phyloP scores from a whole-genome alignment of 2,888 invertebrate genomes.

The Lasioglossum figueresi region DNA sequence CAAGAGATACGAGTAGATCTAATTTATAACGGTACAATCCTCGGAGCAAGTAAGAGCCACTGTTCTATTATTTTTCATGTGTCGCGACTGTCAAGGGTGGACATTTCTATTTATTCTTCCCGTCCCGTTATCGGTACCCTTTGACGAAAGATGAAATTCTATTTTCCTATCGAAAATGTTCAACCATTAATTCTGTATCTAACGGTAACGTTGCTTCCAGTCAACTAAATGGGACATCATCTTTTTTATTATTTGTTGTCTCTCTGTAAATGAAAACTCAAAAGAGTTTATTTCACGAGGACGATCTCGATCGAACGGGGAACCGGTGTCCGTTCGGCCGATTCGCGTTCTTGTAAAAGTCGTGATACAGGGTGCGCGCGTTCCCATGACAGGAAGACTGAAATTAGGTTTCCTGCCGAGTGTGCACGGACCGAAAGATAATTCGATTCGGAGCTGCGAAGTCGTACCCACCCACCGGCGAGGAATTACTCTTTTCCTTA shows the following conservation, averaged over 20 bases:
- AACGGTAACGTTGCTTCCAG: no score
- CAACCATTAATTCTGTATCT: no score
- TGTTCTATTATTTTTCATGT: not conserved
- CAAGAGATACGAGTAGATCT: not conserved
- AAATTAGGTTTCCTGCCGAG: conserved; percentile 77
- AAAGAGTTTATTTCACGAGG: not conserved
- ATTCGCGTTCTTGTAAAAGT: conserved; percentile 55
- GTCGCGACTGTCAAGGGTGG: no score
- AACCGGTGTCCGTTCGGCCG: conserved; percentile 18
- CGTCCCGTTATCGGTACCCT: no score
- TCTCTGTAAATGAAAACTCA: no score
- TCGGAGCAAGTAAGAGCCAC: not conserved
- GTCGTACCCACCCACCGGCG: conserved; percentile 45
- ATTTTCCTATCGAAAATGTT: no score
- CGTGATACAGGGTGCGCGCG: conserved; percentile 63
- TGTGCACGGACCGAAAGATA: conserved; percentile 73
- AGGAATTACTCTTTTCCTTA: conserved; percentile 64
- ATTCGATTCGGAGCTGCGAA: conserved; percentile 65
- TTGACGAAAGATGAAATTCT: no score
- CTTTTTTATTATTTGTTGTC: no score
- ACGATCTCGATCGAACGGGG: not conserved
- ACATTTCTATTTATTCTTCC: no score
- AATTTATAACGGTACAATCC: not conserved
- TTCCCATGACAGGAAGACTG: conserved; percentile 76
- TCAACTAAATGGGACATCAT: no score